These are phyloP conservation scores for Microtus oregoni DNA, from an alignment of 2,113 vertebrate species.

Conservation along the genomic window DNA sequence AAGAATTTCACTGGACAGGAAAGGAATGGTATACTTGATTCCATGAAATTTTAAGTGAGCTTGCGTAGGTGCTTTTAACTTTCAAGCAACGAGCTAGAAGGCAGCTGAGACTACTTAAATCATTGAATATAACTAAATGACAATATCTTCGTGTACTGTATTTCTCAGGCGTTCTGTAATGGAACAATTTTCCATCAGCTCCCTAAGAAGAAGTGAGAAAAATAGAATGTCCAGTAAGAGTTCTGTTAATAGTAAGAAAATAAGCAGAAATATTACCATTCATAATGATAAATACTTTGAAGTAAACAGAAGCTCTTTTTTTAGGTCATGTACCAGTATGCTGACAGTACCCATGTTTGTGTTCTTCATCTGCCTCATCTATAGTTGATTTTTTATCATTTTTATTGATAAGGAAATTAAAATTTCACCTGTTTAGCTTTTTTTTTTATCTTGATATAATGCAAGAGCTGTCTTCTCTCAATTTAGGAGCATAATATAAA, in stretches of 20 bases:
- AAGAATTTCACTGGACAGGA: background rate
- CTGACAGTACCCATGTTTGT: background rate
- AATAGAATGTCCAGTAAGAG: background rate
- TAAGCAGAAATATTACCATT: background rate
- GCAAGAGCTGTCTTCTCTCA: background rate
- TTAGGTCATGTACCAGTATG: background rate
- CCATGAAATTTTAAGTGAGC: background rate
- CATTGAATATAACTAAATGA: background rate
- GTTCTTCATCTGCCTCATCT: background rate
- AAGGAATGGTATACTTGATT: background rate
- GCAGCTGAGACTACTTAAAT: background rate
- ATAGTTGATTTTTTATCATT: background rate
- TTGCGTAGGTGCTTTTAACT: constrained; percentile 17
- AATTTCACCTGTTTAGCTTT: background rate
- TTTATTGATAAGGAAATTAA: background rate
- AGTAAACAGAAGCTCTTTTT: no score
- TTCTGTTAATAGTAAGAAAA: background rate
- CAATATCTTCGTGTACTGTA: background rate
- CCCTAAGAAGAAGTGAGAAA: background rate
- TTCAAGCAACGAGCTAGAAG: background rate
- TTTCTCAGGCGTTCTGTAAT: constrained; percentile 34
- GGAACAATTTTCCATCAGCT: background rate
- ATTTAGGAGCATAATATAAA: background rate
- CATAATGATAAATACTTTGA: background rate
- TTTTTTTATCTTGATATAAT: background rate